Evolutionary conservation across 2,113 vertebrate genomes (phyloP).

Genomic region (Athene cunicularia): DNA sequence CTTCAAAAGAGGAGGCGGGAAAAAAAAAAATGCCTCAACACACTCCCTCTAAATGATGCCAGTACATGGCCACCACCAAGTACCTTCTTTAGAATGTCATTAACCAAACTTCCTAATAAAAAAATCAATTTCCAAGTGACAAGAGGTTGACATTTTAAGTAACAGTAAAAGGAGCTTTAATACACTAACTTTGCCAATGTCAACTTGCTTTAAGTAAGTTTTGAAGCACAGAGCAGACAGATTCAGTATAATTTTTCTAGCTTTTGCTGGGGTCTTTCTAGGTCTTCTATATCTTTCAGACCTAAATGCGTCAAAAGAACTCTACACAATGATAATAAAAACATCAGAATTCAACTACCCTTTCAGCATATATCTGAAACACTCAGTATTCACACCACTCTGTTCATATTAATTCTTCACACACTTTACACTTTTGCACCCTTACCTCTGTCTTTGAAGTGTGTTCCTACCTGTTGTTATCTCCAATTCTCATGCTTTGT

Average conservation of each 20-base stretch:
- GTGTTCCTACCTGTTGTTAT: background rate
- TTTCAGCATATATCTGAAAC: background rate
- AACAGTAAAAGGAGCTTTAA: background rate
- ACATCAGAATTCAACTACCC: background rate
- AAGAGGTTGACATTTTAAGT: background rate
- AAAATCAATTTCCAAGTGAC: background rate
- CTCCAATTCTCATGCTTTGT: background rate
- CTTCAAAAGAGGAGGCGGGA: background rate
- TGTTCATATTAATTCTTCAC: background rate
- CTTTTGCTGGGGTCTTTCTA: background rate
- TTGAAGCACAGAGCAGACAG: background rate
- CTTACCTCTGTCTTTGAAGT: background rate
- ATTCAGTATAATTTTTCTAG: background rate
- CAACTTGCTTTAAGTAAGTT: background rate
- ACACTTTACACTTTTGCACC: background rate
- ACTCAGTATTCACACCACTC: background rate
- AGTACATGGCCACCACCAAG: background rate
- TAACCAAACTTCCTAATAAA: background rate
- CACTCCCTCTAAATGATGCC: rapidly evolving
- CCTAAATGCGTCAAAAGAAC: background rate
- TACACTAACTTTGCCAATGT: background rate
- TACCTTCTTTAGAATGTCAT: background rate
- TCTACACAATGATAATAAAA: background rate
- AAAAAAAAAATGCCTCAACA: background rate
- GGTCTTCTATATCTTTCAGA: background rate